A percentile compares a stretch with the other conserved stretches of the same genome.
phyloP scores from a whole-genome alignment of 2,888 invertebrate species.

The Acanthosepion lycidas region DNA sequence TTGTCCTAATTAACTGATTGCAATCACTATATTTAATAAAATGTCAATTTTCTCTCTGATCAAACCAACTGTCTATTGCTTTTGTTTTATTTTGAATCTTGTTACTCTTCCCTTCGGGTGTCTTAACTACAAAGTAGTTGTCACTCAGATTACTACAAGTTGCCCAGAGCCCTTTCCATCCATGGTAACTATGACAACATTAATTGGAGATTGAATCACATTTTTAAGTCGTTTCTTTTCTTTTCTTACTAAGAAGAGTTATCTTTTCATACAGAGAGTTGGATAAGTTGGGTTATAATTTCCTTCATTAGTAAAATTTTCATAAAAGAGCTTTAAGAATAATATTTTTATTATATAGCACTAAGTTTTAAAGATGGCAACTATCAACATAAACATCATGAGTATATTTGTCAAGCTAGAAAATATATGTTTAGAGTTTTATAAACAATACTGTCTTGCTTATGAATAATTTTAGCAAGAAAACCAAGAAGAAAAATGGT shows the following conservation, averaged over 20 bases:
- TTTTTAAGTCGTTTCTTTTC: neutral
- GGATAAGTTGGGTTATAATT: too few relatives aligned
- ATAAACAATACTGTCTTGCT: too few relatives aligned
- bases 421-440: too few relatives aligned
- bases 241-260: too few relatives aligned
- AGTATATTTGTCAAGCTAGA: too few relatives aligned
- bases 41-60: neutral
- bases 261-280: too few relatives aligned
- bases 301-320: too few relatives aligned
- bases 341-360: too few relatives aligned
- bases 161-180: neutral
- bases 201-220: neutral
- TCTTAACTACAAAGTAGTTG: neutral
- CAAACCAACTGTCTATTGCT: neutral
- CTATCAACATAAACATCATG: too few relatives aligned
- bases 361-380: neutral
- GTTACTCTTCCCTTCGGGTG: neutral
- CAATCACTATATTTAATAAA: slow-evolving; percentile 33
- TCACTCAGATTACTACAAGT: neutral
- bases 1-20: neutral
- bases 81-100: neutral
- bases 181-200: neutral
- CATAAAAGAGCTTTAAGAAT: too few relatives aligned
- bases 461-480: too few relatives aligned
- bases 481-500: too few relatives aligned